phyloP scores from a whole-genome alignment of 2,113 vertebrate species.

The Albula goreensis region DNA sequence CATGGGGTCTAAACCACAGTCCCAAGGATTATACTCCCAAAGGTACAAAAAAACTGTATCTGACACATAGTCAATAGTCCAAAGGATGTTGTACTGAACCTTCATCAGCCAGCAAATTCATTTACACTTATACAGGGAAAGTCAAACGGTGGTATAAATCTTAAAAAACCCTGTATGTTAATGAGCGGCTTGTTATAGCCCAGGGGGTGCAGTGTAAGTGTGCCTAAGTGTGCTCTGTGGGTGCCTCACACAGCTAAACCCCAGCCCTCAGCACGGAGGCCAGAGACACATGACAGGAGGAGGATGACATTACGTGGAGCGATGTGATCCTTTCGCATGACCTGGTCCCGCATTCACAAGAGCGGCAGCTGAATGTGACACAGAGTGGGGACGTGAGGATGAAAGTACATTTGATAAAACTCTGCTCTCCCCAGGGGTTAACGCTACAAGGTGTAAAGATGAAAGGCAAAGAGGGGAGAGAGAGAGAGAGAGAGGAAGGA shows the following conservation, averaged over 20 bases:
- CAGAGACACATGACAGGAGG: not conserved
- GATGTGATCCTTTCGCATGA: not conserved
- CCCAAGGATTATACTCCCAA: not conserved
- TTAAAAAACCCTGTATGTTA: too few relatives aligned
- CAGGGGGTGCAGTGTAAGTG: too few relatives aligned
- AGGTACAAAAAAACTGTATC: not conserved
- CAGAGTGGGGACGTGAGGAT: not conserved
- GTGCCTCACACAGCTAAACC: too few relatives aligned
- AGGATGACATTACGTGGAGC: not conserved
- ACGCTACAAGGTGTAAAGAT: not conserved
- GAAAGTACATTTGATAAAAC: not conserved
- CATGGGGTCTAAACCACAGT: not conserved
- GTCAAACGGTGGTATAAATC: too few relatives aligned
- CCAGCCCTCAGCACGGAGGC: not conserved
- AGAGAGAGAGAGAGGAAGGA: not conserved
- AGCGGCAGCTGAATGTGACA: not conserved
- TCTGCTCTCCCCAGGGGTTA: not conserved
- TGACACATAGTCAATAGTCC: too few relatives aligned
- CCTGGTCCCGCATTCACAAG: not conserved
- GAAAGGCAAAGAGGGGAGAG: slow-evolving; percentile 3
- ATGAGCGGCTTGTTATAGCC: too few relatives aligned
- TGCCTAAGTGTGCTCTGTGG: too few relatives aligned
- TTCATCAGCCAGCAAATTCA: too few relatives aligned
- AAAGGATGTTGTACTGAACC: too few relatives aligned
- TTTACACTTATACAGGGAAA: too few relatives aligned